Base-by-base conservation (phyloP, 2,888 invertebrate genomes). In the Metopia argyrocephala region DNA sequence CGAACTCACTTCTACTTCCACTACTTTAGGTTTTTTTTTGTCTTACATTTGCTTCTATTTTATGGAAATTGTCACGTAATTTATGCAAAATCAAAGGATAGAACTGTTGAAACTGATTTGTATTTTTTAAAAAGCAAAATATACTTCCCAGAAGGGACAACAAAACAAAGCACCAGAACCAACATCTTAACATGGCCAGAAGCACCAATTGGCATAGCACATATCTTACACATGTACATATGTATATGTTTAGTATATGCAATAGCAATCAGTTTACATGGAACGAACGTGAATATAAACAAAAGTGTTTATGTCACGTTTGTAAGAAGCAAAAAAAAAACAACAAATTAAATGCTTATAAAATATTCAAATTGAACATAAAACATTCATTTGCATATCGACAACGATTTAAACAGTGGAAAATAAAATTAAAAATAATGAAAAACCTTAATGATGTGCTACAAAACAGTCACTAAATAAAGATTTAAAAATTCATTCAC, bases 281-380 rank as follows among this genome's bases (percentile, higher is more conserved):
- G 38, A 69, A 76, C 69, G 38, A 69, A 76, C 69, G 62, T 64
- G 50, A 57, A 64, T 48, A 27, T 27, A 70, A 38, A 70, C 56
- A 76, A 75, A 76, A 80, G 68, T 73, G 68, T 73, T 76, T 76
- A 73, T 69, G 76, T 76, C 80, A 80, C 80, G 80, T 80, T 76
- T 80, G 18, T 0, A 23, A 28, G 18, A 61, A 68, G 54, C 54
- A 54, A 46, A 50, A 21, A 57, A 28, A 18, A 61, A 68, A 54
- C 54, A 54, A 46, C 31, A 21, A 57, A 74, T 38, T 15, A 45
- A 54, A 59, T 23, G 27, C 57, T 56, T 28, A 18, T 38, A 21
- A 23, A 38, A 25, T 21, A 61, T 28, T 62, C 45, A 54, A 54
- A 31, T 45, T 62, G 4, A 52, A 61, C 31, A 21, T 38, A 38